Evolutionary conservation across 2,113 vertebrate genomes (phyloP), one percentile per base, ranked within the genome.

Genomic region (Esox niger): DNA sequence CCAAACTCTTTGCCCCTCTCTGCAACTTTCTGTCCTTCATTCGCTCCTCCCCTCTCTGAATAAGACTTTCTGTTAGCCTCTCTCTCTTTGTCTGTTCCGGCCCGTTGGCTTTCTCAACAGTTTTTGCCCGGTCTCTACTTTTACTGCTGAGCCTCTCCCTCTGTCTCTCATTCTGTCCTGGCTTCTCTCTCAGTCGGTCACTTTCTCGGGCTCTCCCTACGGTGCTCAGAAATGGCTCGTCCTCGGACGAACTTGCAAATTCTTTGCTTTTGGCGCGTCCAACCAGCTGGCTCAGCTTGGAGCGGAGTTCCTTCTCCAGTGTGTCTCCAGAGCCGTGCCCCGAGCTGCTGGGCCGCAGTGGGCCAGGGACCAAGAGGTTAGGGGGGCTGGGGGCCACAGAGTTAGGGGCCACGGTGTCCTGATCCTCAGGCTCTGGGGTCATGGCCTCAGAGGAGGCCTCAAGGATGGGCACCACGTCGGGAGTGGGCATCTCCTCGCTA

Each of bases 211-310:
- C 87, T 75, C 47, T 68, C 79, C 62, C 92, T 91, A 0, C 85
- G 32, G 86, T 87, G 55, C 62, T 67, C 10, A 64, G 77, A 21
- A 61, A 25, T 59, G 64, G 17, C 60, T 84, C 95, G 13, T 98
- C 95, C 33, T 94, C 94, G 0, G 94, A 95, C 6, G 94, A 94
- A 2, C 63, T 80, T 67, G 84, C 47, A 62, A 82, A 91, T 76
- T 93, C 92, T 67, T 86, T 94, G 79, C 94, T 93, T 43, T 90
- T 93, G 81, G 92, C 89, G 55, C 91, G 90, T 74, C 85, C 85
- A 64, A 91, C 90, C 52, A 95, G 77, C 75, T 93, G 88, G 47
- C 87, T 90, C 60, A 94, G 79, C 77, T 90, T 91, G 73, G 83
- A 92, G 52, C 87, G 92, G 25, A 90, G 81, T 20, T 92, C 89